Conservation (phyloP, 1,140 invertebrate species). For the Protaetia brevitarsis region DNA sequence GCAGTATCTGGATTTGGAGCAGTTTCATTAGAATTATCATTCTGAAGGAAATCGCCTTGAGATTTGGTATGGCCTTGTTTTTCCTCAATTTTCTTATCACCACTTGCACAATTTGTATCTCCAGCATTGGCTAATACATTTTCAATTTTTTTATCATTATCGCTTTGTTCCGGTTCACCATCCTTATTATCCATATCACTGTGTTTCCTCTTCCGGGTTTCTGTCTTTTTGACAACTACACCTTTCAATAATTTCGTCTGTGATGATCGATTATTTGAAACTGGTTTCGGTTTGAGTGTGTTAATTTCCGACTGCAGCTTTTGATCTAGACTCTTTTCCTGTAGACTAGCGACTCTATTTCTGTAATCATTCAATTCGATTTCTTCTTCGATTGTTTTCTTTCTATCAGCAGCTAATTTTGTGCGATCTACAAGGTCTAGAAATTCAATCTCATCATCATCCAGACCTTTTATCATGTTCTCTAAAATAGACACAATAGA, state of each 20-base stretch:
- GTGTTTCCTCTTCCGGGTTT: slow-evolving; percentile 58
- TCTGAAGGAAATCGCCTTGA: slow-evolving; percentile 3
- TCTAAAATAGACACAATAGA: slow-evolving; percentile 66
- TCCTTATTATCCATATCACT: slow-evolving; percentile 51
- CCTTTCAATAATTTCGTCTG: slow-evolving; percentile 61
- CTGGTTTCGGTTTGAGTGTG: slow-evolving; percentile 39
- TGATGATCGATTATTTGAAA: slow-evolving; percentile 41
- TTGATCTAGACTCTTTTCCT: slow-evolving; percentile 71
- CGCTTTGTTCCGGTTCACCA: not conserved
- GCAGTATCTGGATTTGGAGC: slow-evolving; percentile 36
- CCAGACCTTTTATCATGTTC: slow-evolving; percentile 91
- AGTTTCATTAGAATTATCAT: not conserved
- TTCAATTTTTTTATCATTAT: slow-evolving; percentile 20
- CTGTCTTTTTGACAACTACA: slow-evolving; percentile 57
- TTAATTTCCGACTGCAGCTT: slow-evolving; percentile 57
- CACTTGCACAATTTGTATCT: not conserved
- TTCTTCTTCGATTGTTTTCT: slow-evolving; percentile 76
- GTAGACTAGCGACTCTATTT: slow-evolving; percentile 70
- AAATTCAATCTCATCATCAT: slow-evolving; percentile 94
- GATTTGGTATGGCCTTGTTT: not conserved
- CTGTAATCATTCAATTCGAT: slow-evolving; percentile 80
- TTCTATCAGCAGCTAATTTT: slow-evolving; percentile 78
- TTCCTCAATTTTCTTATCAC: not conserved
- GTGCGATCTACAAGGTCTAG: slow-evolving; percentile 83
- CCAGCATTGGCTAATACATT: slow-evolving; percentile 13